Evolutionary conservation across 2,797 vertebrate genomes (phyloP).

Genomic region (Acridotheres tristis): DNA sequence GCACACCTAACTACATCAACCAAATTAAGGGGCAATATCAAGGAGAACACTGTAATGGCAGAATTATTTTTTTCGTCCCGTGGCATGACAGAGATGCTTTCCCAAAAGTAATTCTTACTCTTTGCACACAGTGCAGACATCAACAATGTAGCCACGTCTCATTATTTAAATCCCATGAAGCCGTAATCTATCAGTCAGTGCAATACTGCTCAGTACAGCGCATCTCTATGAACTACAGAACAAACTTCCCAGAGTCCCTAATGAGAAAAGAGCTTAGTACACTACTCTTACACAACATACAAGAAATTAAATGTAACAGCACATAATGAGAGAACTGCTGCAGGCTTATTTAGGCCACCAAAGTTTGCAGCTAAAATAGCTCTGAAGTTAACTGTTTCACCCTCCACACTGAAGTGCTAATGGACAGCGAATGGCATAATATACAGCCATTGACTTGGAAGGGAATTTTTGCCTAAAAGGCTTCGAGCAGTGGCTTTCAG

Average conservation of each 20-base stretch:
- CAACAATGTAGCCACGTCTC: background rate
- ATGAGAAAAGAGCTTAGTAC: conserved; percentile 16
- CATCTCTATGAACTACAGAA: background rate
- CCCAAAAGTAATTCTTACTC: background rate
- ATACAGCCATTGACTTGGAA: conserved; percentile 48
- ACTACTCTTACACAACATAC: conserved; percentile 33
- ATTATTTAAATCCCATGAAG: background rate
- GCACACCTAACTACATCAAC: background rate
- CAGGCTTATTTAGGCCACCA: conserved; percentile 47
- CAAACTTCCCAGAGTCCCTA: background rate
- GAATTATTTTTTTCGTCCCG: background rate
- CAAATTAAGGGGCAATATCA: background rate
- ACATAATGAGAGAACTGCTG: background rate
- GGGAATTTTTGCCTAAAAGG: conserved; percentile 47
- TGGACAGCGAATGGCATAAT: conserved; percentile 45
- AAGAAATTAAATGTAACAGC: conserved; percentile 42
- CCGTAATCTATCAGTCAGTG: background rate
- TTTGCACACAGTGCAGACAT: background rate
- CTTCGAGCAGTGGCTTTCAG: background rate
- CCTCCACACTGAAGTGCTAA: conserved; percentile 29
- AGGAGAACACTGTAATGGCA: background rate
- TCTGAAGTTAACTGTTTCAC: conserved; percentile 37
- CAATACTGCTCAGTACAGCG: background rate
- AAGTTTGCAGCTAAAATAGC: conserved; percentile 45
- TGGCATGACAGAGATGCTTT: background rate